Evolutionary conservation across 2,888 invertebrate species (phyloP).

Genomic region (Zygaena filipendulae): DNA sequence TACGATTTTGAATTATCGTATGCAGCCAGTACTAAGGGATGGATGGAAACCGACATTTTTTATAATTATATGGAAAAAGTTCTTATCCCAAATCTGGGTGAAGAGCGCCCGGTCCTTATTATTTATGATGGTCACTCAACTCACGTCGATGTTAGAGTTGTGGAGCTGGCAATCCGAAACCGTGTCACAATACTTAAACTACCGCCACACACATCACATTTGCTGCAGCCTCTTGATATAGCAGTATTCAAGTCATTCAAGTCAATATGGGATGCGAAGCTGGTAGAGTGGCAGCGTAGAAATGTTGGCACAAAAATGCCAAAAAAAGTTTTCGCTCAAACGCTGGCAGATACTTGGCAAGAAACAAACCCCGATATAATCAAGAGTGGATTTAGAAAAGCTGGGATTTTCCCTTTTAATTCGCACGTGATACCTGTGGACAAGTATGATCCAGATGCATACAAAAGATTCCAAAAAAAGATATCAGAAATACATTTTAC

Average conservation of each 20-base stretch:
- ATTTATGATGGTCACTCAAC: conserved; percentile 27
- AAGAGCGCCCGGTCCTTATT: conserved; percentile 23
- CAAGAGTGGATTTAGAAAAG: conserved; percentile 17
- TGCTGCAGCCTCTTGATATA: conserved; percentile 23
- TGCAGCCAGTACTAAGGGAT: conserved; percentile 26
- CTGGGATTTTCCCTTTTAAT: conserved; percentile 15
- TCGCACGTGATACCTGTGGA: conserved; percentile 4
- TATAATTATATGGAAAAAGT: conserved; percentile 23
- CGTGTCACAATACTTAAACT: conserved; percentile 7
- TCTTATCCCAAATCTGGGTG: conserved; percentile 21
- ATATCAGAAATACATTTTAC: too few relatives aligned
- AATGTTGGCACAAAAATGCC: conserved; percentile 17
- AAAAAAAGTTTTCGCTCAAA: too few relatives aligned
- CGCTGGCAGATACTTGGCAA: too few relatives aligned
- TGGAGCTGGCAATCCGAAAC: conserved; percentile 4
- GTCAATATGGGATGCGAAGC: conserved; percentile 17
- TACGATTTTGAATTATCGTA: conserved; percentile 23
- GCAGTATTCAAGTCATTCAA: conserved; percentile 22
- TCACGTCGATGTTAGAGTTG: conserved; percentile 14
- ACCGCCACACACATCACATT: conserved; percentile 23
- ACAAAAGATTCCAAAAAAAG: conserved; percentile 9
- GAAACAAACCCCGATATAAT: conserved; percentile 12
- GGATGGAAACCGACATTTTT: conserved; percentile 28
- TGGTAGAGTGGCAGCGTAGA: conserved; percentile 18
- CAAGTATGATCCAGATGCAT: conserved; percentile 8